Conservation (phyloP, 2,113 vertebrate species). For the Ahaetulla prasina region DNA sequence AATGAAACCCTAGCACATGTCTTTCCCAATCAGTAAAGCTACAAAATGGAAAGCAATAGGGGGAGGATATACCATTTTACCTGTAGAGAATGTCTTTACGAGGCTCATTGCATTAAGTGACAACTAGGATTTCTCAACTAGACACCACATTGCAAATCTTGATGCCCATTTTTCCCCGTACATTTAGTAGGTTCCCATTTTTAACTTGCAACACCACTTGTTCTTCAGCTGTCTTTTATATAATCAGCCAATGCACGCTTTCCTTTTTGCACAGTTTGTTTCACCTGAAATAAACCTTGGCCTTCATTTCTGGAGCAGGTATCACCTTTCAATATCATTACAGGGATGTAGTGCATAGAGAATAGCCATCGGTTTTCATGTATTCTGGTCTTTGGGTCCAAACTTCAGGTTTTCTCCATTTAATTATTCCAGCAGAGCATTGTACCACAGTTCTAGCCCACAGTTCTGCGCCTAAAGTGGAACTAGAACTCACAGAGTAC, state of each 20-base stretch:
- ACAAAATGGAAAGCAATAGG: neutral
- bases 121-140: neutral
- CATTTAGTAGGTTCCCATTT: neutral
- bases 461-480: neutral
- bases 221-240: neutral
- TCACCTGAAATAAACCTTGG: neutral
- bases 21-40: neutral
- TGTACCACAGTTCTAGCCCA: neutral
- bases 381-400: neutral
- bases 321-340: neutral
- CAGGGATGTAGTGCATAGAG: neutral
- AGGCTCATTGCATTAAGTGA: neutral
- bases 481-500: neutral
- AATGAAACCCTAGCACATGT: neutral
- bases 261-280: neutral
- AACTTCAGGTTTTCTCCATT: neutral
- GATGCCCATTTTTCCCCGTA: neutral
- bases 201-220: neutral
- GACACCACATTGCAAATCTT: neutral
- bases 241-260: neutral
- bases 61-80: neutral
- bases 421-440: neutral
- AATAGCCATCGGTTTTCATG: neutral
- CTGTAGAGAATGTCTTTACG: neutral
- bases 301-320: neutral